These are phyloP conservation scores for Varanus komodoensis DNA, from an alignment of 2,113 vertebrate species.

Conservation along the genomic window DNA sequence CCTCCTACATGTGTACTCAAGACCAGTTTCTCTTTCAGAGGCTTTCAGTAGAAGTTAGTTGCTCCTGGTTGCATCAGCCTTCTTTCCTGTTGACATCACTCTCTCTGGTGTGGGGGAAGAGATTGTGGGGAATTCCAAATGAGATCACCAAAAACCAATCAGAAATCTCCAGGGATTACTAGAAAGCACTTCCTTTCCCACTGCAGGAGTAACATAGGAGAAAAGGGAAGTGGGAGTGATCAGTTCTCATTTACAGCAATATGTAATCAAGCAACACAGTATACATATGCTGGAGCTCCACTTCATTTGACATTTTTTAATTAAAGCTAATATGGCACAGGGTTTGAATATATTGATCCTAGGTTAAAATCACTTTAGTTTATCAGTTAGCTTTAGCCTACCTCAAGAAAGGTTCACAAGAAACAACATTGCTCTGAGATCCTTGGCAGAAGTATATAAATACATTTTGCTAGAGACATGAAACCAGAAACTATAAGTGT, in stretches of 20 bases:
- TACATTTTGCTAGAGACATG: background rate
- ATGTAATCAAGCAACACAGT: background rate
- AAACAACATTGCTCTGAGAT: background rate
- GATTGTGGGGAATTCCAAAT: conserved; percentile 24
- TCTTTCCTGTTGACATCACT: conserved; percentile 59
- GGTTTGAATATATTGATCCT: background rate
- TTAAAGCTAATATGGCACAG: background rate
- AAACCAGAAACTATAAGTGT: background rate
- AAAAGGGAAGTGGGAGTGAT: conserved; percentile 9
- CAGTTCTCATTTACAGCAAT: background rate
- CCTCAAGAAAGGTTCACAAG: background rate
- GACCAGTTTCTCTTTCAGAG: background rate
- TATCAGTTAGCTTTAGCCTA: background rate
- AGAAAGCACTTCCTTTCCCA: conserved; percentile 21
- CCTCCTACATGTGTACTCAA: background rate
- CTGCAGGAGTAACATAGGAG: conserved; percentile 11
- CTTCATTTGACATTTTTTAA: background rate
- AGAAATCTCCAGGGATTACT: conserved; percentile 34
- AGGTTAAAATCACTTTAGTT: background rate
- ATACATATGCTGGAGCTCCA: background rate
- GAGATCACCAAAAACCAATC: conserved; percentile 54
- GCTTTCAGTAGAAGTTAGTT: conserved; percentile 33
- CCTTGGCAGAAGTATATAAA: background rate
- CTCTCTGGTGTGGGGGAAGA: conserved; percentile 11
- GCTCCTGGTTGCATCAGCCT: conserved; percentile 58